phyloP scores from a whole-genome alignment of 2,797 vertebrate species.

The Epinephelus coioides region DNA sequence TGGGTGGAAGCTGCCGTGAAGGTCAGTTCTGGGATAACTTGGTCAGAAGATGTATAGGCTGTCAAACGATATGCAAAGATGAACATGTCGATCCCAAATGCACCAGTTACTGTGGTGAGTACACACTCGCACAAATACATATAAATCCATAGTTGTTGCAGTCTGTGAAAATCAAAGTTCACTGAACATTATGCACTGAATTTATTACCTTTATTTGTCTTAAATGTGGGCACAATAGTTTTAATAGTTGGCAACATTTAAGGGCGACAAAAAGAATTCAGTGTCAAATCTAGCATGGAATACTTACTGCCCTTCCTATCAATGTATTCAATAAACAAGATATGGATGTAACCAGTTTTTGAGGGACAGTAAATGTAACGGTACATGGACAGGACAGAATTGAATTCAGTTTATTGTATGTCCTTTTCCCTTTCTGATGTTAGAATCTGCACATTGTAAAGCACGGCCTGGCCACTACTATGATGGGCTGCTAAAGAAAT shows the following conservation, averaged over 20 bases:
- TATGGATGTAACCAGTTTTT: too few relatives aligned
- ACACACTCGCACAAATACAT: not conserved
- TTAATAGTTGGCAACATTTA: too few relatives aligned
- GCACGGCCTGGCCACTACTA: slow-evolving; percentile 72
- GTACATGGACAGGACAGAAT: not conserved
- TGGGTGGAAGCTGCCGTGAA: slow-evolving; percentile 59
- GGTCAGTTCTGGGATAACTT: slow-evolving; percentile 67
- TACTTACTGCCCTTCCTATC: too few relatives aligned
- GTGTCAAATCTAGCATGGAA: too few relatives aligned
- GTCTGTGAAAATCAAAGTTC: not conserved
- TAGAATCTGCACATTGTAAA: slow-evolving; percentile 69
- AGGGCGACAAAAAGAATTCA: too few relatives aligned
- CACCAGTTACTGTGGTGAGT: slow-evolving; percentile 78
- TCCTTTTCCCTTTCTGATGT: not conserved
- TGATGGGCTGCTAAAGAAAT: slow-evolving; percentile 80
- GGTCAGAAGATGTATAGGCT: slow-evolving; percentile 63
- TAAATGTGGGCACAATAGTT: too few relatives aligned
- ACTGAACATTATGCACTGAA: too few relatives aligned
- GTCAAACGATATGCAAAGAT: slow-evolving; percentile 57
- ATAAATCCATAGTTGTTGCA: not conserved
- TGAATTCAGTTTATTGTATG: not conserved
- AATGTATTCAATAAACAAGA: too few relatives aligned
- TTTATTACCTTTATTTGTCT: too few relatives aligned
- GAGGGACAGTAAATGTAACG: not conserved
- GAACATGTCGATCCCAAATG: slow-evolving; percentile 38